phyloP scores from a whole-genome alignment of 2,113 vertebrate genomes.

The Calidris pygmaea region DNA sequence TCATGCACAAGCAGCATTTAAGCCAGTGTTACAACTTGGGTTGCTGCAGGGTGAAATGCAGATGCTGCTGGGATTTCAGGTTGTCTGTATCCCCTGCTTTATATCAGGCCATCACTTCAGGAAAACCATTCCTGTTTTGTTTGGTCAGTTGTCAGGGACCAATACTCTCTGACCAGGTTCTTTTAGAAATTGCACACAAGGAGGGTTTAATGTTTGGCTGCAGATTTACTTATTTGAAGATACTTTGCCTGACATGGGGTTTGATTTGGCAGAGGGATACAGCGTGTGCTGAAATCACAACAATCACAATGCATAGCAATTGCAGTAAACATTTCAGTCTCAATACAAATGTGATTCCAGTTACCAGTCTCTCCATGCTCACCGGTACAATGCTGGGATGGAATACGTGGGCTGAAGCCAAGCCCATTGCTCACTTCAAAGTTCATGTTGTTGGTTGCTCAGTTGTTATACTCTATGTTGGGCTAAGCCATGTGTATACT shows the following conservation, averaged over 20 bases:
- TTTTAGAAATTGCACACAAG: background rate
- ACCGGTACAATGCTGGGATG: background rate
- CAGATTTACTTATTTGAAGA: background rate
- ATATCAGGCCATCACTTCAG: background rate
- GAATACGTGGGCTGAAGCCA: background rate
- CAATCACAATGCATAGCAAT: background rate
- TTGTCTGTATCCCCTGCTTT: background rate
- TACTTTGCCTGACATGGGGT: background rate
- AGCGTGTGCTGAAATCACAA: background rate
- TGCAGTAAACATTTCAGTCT: background rate
- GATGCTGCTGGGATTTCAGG: background rate
- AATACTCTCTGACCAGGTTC: background rate
- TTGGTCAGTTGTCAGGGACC: background rate
- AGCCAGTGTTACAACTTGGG: background rate
- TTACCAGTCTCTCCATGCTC: background rate
- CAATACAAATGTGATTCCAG: background rate
- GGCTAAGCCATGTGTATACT: background rate
- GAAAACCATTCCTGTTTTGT: background rate
- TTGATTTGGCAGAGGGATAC: background rate
- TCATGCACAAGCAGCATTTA: background rate
- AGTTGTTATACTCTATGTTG: background rate
- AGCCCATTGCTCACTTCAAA: background rate
- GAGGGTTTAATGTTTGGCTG: background rate
- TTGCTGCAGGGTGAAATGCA: background rate
- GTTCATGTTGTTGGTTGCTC: background rate